phyloP scores from a whole-genome alignment of 2,888 invertebrate genomes.

The Agapostemon virescens region DNA sequence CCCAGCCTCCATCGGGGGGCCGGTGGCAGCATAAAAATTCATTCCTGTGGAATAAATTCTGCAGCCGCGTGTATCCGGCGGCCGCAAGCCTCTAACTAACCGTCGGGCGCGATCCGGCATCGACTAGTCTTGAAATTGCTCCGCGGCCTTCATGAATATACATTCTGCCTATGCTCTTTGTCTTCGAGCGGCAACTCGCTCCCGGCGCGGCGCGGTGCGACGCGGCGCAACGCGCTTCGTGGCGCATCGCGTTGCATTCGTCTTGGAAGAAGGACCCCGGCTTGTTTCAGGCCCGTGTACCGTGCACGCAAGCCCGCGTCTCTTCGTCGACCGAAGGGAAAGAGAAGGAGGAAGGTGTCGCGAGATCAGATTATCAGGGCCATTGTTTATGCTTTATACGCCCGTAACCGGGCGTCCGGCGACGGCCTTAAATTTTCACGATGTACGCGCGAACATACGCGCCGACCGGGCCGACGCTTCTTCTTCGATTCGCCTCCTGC shows the following conservation, averaged over 20 bases:
- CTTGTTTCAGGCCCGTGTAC: conserved; percentile 39
- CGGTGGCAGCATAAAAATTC: conserved; percentile 6
- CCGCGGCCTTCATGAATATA: conserved; percentile 66
- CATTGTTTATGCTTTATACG: conserved; percentile 68
- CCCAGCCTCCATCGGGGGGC: not conserved
- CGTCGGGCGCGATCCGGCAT: conserved; percentile 55
- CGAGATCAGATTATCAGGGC: conserved; percentile 67
- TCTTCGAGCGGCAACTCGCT: conserved; percentile 20
- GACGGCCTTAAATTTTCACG: conserved; percentile 63
- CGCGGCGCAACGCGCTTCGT: conserved; percentile 7
- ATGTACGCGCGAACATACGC: conserved; percentile 47
- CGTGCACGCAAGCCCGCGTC: conserved; percentile 31
- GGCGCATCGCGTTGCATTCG: conserved; percentile 44
- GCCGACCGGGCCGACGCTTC: conserved; percentile 10
- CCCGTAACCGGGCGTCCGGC: conserved; percentile 32
- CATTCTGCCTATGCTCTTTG: conserved; percentile 42
- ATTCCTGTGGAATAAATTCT: conserved; percentile 11
- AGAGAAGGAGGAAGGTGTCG: conserved; percentile 52
- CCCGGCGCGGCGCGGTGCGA: conserved; percentile 24
- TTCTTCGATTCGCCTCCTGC: conserved; percentile 35
- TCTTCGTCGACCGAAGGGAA: not conserved
- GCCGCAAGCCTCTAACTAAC: conserved; percentile 50
- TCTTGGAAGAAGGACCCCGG: conserved; percentile 30
- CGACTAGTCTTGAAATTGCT: conserved; percentile 68
- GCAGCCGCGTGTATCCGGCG: conserved; percentile 19